Conservation (phyloP, 2,113 vertebrate genomes). For the Malurus melanocephalus region DNA sequence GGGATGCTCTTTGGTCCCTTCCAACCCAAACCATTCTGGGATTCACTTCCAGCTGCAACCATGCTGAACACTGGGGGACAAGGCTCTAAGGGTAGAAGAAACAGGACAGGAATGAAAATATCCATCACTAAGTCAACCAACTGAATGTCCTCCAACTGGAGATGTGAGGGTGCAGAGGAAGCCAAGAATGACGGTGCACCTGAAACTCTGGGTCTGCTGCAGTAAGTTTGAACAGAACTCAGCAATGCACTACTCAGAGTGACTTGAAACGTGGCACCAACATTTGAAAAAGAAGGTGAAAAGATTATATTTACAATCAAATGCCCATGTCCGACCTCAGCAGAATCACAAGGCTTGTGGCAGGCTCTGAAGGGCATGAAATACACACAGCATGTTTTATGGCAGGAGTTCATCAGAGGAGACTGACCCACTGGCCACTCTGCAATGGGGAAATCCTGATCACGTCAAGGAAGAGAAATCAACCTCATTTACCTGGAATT, state of each 20-base stretch:
- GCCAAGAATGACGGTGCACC: neutral
- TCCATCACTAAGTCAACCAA: neutral
- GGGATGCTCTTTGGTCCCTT: neutral
- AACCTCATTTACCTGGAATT: neutral
- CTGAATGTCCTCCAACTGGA: neutral
- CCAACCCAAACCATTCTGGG: neutral
- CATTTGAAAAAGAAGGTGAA: neutral
- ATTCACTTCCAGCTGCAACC: neutral
- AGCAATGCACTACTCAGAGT: accelerated
- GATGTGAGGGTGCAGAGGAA: neutral
- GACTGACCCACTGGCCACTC: neutral
- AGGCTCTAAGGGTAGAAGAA: neutral
- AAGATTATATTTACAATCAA: neutral
- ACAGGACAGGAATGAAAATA: neutral
- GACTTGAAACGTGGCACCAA: neutral
- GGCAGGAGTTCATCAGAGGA: neutral
- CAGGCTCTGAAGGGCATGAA: neutral
- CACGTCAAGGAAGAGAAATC: neutral
- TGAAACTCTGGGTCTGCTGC: neutral
- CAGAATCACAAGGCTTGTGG: neutral
- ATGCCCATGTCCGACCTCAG: neutral
- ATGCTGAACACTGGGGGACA: accelerated
- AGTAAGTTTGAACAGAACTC: neutral
- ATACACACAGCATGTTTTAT: accelerated
- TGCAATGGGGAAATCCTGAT: neutral